phyloP scores from a whole-genome alignment of 2,113 vertebrate species.

The Oriolus oriolus region DNA sequence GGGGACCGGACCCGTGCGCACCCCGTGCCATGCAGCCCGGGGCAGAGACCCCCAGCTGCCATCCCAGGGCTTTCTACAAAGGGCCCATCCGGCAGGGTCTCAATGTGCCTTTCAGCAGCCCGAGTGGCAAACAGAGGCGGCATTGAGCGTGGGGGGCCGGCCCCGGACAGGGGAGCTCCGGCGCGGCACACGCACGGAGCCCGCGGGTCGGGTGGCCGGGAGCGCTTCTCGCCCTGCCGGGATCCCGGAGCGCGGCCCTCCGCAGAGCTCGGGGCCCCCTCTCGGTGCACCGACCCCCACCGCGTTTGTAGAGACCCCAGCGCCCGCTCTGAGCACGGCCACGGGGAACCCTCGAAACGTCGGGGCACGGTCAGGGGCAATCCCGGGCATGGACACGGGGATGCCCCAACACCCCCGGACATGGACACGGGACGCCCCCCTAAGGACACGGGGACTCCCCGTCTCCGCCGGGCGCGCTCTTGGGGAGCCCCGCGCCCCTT shows the following conservation, averaged over 20 bases:
- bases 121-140: not conserved
- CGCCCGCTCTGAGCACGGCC: not conserved
- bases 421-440: too few relatives aligned
- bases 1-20: rapidly evolving
- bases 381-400: not conserved
- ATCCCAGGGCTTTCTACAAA: not conserved
- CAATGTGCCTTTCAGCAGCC: not conserved
- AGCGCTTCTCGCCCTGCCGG: not conserved
- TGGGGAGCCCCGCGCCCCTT: too few relatives aligned
- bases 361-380: not conserved
- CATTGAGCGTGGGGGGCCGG: not conserved
- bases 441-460: not conserved
- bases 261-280: not conserved
- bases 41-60: not conserved
- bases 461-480: not conserved
- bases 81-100: not conserved
- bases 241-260: not conserved
- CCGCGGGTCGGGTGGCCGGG: not conserved
- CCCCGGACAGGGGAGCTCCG: not conserved
- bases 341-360: too few relatives aligned
- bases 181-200: not conserved
- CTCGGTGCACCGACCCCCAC: not conserved
- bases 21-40: rapidly evolving
- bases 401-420: not conserved
- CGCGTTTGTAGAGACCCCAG: not conserved